A percentile compares a stretch with the other conserved stretches of the same genome.
Conservation (phyloP, 1,140 invertebrate species). For the Centruroides sculpturatus region DNA sequence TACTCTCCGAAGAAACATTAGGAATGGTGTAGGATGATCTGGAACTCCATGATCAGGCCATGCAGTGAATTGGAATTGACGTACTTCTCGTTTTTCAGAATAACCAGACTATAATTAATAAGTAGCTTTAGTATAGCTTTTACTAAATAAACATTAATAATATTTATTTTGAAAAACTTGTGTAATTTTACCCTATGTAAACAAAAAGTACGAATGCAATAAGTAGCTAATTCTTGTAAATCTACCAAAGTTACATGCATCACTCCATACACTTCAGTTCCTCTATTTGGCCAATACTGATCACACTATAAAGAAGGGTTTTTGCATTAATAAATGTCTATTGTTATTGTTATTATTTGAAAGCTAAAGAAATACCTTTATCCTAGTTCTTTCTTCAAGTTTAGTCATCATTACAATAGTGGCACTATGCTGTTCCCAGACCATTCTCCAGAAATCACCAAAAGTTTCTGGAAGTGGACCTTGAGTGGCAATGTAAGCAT, state of each 20-base stretch:
- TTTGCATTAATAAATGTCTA: not conserved
- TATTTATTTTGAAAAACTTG: no score
- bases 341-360: not conserved
- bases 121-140: not conserved
- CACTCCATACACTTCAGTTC: constrained; percentile 83
- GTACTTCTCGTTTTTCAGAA: constrained; percentile 78
- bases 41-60: constrained; percentile 99
- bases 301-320: constrained; percentile 47
- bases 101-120: constrained; percentile 26
- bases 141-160: not conserved
- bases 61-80: constrained; percentile 96
- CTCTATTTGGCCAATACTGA: constrained; percentile 91
- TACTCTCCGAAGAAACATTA: constrained; percentile 90
- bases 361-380: constrained; percentile 40
- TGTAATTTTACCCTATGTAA: constrained; percentile 41
- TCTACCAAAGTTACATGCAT: constrained; percentile 86
- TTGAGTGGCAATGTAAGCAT: constrained; percentile 93
- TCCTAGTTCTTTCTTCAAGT: constrained; percentile 82
- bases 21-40: constrained; percentile 93
- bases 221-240: constrained; percentile 90
- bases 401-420: constrained; percentile 99
- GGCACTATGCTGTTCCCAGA: constrained; percentile 85
- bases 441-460: constrained; percentile 97
- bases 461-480: constrained; percentile 94
- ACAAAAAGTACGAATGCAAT: constrained; percentile 93